phyloP scores from a whole-genome alignment of 2,113 vertebrate genomes.

The Datnioides undecimradiatus region DNA sequence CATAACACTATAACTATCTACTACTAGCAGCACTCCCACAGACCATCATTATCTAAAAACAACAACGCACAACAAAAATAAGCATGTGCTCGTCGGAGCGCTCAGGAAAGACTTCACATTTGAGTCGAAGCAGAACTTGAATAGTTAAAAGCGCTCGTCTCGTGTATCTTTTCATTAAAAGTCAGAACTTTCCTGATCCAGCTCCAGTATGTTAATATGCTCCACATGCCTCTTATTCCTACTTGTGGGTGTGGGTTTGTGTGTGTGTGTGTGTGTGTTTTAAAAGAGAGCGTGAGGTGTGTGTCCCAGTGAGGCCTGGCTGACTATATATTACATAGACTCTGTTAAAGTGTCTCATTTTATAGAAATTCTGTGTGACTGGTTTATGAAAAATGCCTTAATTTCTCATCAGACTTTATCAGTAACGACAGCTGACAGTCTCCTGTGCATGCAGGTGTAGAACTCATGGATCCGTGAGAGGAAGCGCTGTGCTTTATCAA shows the following conservation, averaged over 20 bases:
- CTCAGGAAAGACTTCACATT: background rate
- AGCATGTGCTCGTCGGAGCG: background rate
- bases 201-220: conserved; percentile 65
- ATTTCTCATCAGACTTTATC: background rate
- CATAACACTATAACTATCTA: background rate
- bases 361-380: background rate
- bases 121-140: conserved; percentile 19
- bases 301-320: background rate
- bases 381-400: background rate
- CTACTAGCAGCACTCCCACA: background rate
- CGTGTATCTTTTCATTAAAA: conserved; percentile 65
- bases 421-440: background rate
- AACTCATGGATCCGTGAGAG: background rate
- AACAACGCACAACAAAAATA: background rate
- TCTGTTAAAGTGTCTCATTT: background rate
- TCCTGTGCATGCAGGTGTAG: background rate
- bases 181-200: conserved; percentile 62
- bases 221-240: conserved; percentile 61
- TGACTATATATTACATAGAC: background rate
- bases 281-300: conserved; percentile 21
- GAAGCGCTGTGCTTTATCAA: background rate
- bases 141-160: conserved; percentile 48
- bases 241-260: conserved; percentile 29
- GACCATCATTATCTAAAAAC: background rate
- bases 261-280: conserved; percentile 21